Conservation (phyloP, 1,140 invertebrate species). For the Conus betulinus region DNA sequence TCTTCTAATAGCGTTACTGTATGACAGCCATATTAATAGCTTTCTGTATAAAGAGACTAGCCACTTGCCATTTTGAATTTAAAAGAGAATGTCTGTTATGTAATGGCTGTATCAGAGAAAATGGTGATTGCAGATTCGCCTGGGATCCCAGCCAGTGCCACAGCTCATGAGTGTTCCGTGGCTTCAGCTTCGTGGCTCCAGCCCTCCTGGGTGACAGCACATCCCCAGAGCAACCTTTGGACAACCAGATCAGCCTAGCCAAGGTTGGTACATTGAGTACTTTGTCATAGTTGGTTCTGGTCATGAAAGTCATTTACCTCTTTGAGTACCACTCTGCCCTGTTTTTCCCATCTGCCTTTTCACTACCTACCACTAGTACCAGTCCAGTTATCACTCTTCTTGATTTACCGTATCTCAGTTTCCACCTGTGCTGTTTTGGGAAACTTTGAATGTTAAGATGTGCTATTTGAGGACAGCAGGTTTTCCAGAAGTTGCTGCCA, state of each 20-base stretch:
- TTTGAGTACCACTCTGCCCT: not conserved
- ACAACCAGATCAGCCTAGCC: slow-evolving; percentile 65
- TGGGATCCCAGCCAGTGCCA: slow-evolving; percentile 97
- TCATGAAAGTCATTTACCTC: not conserved
- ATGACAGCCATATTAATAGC: too few species aligned
- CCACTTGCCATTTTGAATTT: too few species aligned
- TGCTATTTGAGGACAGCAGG: too few species aligned
- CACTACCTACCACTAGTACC: not conserved
- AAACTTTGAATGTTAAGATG: too few species aligned
- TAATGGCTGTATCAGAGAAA: too few species aligned
- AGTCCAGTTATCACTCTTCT: not conserved
- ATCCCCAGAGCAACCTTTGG: slow-evolving; percentile 51
- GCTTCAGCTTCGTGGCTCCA: slow-evolving; percentile 98
- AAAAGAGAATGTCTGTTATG: too few species aligned
- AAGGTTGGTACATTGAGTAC: slow-evolving; percentile 45
- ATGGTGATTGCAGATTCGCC: slow-evolving; percentile 87
- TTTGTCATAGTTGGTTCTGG: not conserved
- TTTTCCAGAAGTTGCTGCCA: too few species aligned
- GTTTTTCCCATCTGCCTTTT: too few species aligned
- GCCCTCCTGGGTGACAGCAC: slow-evolving; percentile 79
- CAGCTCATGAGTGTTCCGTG: slow-evolving; percentile 98
- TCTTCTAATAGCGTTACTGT: too few species aligned
- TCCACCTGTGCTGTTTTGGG: too few species aligned
- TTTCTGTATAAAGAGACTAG: too few species aligned
- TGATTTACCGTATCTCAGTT: too few species aligned